Conservation (phyloP, 2,797 vertebrate genomes). For the Chaetodon trifasciatus region DNA sequence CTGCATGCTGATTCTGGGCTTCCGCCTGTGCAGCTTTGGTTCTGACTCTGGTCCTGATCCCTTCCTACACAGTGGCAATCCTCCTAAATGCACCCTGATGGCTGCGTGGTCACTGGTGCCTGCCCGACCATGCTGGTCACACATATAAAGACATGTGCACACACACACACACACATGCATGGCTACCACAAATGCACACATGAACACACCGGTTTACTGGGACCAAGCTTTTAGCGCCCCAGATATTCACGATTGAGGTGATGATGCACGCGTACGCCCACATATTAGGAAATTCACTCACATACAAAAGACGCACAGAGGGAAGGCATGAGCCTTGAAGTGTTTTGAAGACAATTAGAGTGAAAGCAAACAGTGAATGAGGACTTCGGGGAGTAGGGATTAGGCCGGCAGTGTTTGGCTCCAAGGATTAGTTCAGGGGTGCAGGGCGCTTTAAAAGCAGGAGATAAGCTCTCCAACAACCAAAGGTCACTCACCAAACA, state of each 20-base stretch:
- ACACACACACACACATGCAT: conserved; percentile 16
- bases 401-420: conserved; percentile 70
- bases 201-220: conserved; percentile 9
- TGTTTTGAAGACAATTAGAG: conserved; percentile 73
- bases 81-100: conserved; percentile 80
- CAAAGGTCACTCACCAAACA: conserved; percentile 79
- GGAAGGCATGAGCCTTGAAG: conserved; percentile 39
- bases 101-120: conserved; percentile 63
- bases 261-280: conserved; percentile 21
- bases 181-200: background rate
- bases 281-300: conserved; percentile 36
- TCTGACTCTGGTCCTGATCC: conserved; percentile 72
- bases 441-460: conserved; percentile 71
- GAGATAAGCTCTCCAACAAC: conserved; percentile 78
- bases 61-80: conserved; percentile 72
- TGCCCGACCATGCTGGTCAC: conserved; percentile 43
- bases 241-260: conserved; percentile 17
- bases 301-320: conserved; percentile 24
- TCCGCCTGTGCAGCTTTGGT: conserved; percentile 67
- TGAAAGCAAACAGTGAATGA: conserved; percentile 69
- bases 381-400: conserved; percentile 69
- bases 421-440: conserved; percentile 76
- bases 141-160: conserved; percentile 31
- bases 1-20: conserved; percentile 78
- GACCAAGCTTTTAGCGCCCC: conserved; percentile 24